A percentile compares a stretch with the other conserved stretches of the same genome.
Conservation (phyloP, 2,888 invertebrate species). For the Crioceris asparagi region DNA sequence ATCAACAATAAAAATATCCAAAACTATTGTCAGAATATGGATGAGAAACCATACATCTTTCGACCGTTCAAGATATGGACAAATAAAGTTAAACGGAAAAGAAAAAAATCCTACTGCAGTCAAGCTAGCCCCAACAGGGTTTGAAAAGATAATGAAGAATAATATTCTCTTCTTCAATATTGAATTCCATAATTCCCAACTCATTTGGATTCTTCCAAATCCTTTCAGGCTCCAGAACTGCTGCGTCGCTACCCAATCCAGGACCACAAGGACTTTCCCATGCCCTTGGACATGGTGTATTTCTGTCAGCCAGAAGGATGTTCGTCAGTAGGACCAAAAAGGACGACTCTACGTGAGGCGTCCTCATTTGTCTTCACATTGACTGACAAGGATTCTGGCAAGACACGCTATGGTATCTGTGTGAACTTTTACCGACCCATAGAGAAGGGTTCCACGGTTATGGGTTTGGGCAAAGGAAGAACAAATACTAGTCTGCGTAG, state of each 20-base stretch:
- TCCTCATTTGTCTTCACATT: constrained; percentile 96
- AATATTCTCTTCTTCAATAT: too few relatives aligned
- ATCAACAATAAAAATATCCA: too few relatives aligned
- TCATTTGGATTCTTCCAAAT: neutral
- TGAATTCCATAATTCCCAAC: too few relatives aligned
- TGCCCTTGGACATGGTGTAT: constrained; percentile 97
- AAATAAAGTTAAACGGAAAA: too few relatives aligned
- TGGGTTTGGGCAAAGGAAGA: constrained; percentile 33
- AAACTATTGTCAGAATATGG: too few relatives aligned
- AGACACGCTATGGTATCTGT: constrained; percentile 92
- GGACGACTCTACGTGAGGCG: constrained; percentile 76
- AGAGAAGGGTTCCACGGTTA: constrained; percentile 45
- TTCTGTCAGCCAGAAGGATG: constrained; percentile 99
- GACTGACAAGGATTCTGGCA: constrained; percentile 96
- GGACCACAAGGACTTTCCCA: constrained; percentile 93
- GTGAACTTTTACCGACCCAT: constrained; percentile 96
- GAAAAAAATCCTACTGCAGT: too few relatives aligned
- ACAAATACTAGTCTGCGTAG: constrained; percentile 56
- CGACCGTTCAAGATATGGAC: too few relatives aligned
- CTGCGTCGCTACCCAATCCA: constrained; percentile 90
- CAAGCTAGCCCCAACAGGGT: too few relatives aligned
- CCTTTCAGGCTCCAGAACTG: constrained; percentile 75
- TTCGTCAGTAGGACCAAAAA: constrained; percentile 78
- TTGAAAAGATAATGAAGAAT: too few relatives aligned
- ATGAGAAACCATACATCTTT: too few relatives aligned